A percentile compares a stretch with the other conserved stretches of the same genome.
Evolutionary conservation across 2,113 vertebrate species (phyloP).

Genomic region (Copsychus sechellarum): DNA sequence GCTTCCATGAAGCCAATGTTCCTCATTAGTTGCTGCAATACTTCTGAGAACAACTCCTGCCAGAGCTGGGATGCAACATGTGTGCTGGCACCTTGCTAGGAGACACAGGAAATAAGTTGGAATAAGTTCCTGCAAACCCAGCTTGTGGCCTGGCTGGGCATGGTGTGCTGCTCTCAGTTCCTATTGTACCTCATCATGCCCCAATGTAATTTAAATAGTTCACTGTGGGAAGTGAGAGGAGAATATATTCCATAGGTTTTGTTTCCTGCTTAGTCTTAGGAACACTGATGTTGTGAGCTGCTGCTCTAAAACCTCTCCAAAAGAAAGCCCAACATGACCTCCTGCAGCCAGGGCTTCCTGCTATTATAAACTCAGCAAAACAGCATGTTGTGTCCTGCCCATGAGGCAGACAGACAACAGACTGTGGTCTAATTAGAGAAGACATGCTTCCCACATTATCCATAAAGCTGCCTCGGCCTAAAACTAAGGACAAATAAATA

Average conservation of each 20-base stretch:
- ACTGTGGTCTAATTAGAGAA: conserved; percentile 59
- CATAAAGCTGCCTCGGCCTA: conserved; percentile 19
- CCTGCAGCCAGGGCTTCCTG: conserved; percentile 12
- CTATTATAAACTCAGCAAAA: neutral
- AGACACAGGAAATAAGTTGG: neutral
- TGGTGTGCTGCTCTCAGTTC: neutral
- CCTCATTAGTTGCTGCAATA: conserved; percentile 1
- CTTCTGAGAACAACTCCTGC: neutral
- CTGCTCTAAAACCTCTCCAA: neutral
- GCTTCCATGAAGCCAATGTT: neutral
- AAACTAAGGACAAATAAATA: conserved; percentile 43
- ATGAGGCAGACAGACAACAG: conserved; percentile 65
- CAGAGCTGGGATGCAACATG: neutral
- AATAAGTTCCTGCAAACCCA: conserved; percentile 1
- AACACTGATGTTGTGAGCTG: neutral
- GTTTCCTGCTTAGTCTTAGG: neutral
- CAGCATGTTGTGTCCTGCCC: conserved; percentile 46
- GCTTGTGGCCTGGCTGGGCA: neutral
- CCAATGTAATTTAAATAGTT: neutral
- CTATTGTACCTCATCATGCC: neutral
- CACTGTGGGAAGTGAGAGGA: neutral
- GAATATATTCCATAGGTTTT: neutral
- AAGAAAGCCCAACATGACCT: neutral
- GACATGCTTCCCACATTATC: conserved; percentile 54
- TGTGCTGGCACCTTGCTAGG: neutral